Base-by-base conservation (phyloP, 2,888 invertebrate species). In the Drosophila paucipuncta region DNA sequence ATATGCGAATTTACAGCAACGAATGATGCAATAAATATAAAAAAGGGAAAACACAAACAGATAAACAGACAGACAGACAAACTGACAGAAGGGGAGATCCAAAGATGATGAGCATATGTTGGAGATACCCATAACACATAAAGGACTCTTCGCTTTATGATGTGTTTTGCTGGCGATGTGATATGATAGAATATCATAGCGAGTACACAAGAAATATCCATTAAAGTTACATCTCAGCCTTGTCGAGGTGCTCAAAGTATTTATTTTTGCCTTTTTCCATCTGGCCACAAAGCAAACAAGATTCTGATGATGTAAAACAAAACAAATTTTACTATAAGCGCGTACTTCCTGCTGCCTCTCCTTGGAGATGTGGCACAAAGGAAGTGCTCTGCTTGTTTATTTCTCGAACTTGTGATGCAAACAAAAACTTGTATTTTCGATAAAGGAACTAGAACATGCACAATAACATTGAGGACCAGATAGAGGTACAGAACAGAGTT, bases 1-100 rank as follows among this genome's bases (percentile, higher is more conserved):
- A 90, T 87, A 91, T 90, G 87, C 89, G 83, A 89, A 84, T 88
- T 89, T 91, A 80, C 85, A 89, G 85, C 83, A 76, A 73, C 81
- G 89, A 89, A 84, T 89, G 89, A 78, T 82, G 88, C 71, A 85
- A 85, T 85, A 88, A 89, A 89, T 86, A 89, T 83, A 86, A 87
- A 82, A 89, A 78, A 71, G 69, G 73, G 33, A 78, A 68, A 73
- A 60, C 57, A 28, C 49, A 66, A 43, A 60, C 39, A 39, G 41
- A 63, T 47, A 37, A 28, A 39, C 55, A 39, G 57, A 30, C 70
- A 68, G 72, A 62, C 22, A 13, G 22, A 47, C 22, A 22, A 13
- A 22, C 22, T 25, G 37, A 31, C 47, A 50, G 60, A 54, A 16
- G 4, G 47, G 47, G 11, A 3, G 16, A 64, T 61, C 50, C 55